Conservation (phyloP, 2,113 vertebrate genomes). For the Paracanthobrama guichenoti region DNA sequence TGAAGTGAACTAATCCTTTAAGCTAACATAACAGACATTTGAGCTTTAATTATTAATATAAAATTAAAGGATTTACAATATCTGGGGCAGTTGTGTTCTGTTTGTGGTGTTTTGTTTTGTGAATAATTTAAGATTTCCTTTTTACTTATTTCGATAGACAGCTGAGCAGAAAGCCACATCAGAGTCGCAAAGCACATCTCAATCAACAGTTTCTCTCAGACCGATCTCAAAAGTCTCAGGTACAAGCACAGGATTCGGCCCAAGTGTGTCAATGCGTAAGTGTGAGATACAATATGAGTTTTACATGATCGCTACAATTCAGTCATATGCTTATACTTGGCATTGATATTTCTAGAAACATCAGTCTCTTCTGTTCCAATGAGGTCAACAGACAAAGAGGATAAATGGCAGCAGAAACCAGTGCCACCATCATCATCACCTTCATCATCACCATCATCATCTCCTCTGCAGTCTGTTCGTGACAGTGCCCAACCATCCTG, state of each 20-base stretch:
- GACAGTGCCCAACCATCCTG: conserved; percentile 83
- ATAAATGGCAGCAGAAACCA: conserved; percentile 73
- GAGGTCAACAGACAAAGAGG: conserved; percentile 59
- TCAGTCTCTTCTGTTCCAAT: conserved; percentile 57
- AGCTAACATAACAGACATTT: background rate
- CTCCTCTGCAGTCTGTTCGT: conserved; percentile 64
- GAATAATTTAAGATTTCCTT: background rate
- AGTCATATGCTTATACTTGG: background rate
- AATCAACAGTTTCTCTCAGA: conserved; percentile 35
- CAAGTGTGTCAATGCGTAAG: conserved; percentile 37
- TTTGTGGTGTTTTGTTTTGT: conserved; percentile 7
- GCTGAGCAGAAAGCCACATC: conserved; percentile 27
- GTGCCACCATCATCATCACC: conserved; percentile 55
- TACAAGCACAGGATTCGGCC: conserved; percentile 38
- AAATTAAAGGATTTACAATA: background rate
- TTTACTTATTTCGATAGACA: conserved; percentile 36
- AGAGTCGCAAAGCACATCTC: conserved; percentile 11
- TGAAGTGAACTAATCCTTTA: no score
- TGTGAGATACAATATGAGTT: conserved; percentile 16
- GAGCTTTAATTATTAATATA: background rate
- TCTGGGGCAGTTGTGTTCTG: background rate
- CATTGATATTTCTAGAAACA: conserved; percentile 57
- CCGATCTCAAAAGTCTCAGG: conserved; percentile 38
- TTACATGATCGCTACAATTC: background rate
- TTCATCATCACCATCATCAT: conserved; percentile 57